Evolutionary conservation across 2,888 invertebrate genomes (phyloP), one percentile per base, ranked within the genome.

Genomic region (Hyles lineata): DNA sequence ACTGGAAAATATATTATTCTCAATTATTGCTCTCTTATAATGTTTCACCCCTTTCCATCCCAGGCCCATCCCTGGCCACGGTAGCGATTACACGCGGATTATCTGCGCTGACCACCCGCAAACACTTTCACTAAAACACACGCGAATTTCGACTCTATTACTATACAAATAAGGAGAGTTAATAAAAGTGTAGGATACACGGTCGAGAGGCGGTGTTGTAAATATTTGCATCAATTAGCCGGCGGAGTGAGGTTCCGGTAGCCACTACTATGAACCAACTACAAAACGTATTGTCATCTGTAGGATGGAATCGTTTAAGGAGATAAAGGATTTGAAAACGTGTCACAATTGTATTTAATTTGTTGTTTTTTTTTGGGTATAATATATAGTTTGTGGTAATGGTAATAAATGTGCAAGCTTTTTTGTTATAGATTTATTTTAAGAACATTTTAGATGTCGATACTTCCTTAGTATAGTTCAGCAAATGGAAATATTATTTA

Each of bases 101-200:
- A 80, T 76, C 74, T 73, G 59, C 61, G 71, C 32, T 72, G 79
- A 61, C 83, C 81, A 82, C 82, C 82, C 80, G 78, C 69, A 63
- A 60, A 32, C 60, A 50, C 71, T 43, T 71, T 70, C 60, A 71
- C 59, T 25, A 17, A 19, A 5, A 29, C 21, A 23, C 70, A 76
- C 35, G 59, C 21, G 55, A 78, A 67, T 73, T 58, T 75, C 19
- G 70, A 70, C 74, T 60, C 71, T 78, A 78, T 70, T 5, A 0
- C 19, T 7, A 32, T 6, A 17, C 0, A 0, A 23, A 73, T 77
- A 74, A 75, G 70, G 32, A 67, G 7, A 43, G 43, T 43, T 43
- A 43, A 43, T 8, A 43, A 58, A 50, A 50, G 32, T 61, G 32
- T 72, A 71, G 75, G 77, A 76, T 75, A 78, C 75, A 78, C 71